phyloP scores from a whole-genome alignment of 2,888 invertebrate species.

The Ecliptopera silaceata region DNA sequence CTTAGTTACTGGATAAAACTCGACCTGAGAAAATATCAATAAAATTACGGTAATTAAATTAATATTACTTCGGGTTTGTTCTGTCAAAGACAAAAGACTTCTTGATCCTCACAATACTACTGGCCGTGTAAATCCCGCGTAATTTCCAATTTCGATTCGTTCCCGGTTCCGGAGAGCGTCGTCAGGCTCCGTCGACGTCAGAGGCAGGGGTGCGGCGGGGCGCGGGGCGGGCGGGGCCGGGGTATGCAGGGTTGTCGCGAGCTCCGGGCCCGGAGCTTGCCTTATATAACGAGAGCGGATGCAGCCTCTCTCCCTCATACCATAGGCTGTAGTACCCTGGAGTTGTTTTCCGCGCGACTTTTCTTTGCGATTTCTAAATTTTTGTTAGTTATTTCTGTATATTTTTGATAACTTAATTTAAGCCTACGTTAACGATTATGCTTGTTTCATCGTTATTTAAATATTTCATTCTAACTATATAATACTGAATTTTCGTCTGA shows the following conservation, averaged over 20 bases:
- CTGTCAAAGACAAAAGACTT: background rate
- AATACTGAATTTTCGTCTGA: too few species aligned
- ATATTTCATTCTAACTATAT: too few species aligned
- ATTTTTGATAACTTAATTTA: too few species aligned
- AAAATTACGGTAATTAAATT: too few species aligned
- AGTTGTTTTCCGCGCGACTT: conserved; percentile 46
- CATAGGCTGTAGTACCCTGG: conserved; percentile 43
- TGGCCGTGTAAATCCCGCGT: conserved; percentile 28
- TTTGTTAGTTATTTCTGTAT: background rate
- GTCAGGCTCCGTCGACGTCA: conserved; percentile 34
- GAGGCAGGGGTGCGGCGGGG: conserved; percentile 20
- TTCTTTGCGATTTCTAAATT: conserved; percentile 21
- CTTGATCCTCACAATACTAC: conserved; percentile 19
- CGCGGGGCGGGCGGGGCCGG: conserved; percentile 29
- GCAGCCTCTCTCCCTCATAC: conserved; percentile 68
- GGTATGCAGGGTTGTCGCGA: conserved; percentile 54
- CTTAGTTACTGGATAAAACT: too few species aligned
- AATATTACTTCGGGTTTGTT: background rate
- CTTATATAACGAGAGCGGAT: conserved; percentile 79
- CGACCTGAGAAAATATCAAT: too few species aligned
- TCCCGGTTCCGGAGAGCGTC: conserved; percentile 38
- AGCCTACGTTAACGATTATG: too few species aligned
- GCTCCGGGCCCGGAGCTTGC: conserved; percentile 76
- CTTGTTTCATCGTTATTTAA: too few species aligned
- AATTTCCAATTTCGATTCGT: conserved; percentile 35